Conservation (phyloP, 92 coral and sea anemone genomes). For the Zoanthus sociatus region DNA sequence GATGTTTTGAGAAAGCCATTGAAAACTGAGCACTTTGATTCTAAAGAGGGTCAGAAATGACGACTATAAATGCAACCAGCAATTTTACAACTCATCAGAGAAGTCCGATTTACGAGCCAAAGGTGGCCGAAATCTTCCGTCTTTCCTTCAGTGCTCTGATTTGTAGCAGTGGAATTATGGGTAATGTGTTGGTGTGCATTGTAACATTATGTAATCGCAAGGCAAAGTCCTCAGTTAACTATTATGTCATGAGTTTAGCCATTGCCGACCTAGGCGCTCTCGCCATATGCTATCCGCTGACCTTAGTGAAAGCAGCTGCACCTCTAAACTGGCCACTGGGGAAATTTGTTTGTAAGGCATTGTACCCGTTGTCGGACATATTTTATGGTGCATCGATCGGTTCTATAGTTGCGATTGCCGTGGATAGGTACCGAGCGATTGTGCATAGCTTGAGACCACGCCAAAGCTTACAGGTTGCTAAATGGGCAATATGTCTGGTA, state of each 20-base stretch:
- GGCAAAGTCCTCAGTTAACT: constrained; percentile 76
- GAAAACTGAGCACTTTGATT: neutral
- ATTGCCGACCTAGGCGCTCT: constrained; percentile 84
- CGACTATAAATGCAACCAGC: neutral
- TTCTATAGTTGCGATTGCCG: constrained; percentile 90
- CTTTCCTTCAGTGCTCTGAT: constrained; percentile 79
- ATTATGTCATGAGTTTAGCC: constrained; percentile 82
- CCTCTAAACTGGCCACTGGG: constrained; percentile 90
- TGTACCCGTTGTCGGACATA: constrained; percentile 86
- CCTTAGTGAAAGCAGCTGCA: constrained; percentile 79
- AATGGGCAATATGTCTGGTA: constrained; percentile 79
- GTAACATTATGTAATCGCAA: constrained; percentile 73
- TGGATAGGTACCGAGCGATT: constrained; percentile 86
- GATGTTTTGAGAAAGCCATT: neutral
- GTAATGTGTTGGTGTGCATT: constrained; percentile 80
- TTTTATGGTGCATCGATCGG: constrained; percentile 92
- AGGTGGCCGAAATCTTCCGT: constrained; percentile 71
- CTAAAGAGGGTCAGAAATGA: neutral
- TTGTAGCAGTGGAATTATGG: constrained; percentile 81
- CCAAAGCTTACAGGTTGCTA: constrained; percentile 72
- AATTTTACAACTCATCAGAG: constrained; percentile 3
- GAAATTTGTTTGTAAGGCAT: constrained; percentile 69
- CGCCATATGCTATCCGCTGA: constrained; percentile 82
- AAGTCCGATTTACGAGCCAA: constrained; percentile 61
- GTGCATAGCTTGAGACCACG: constrained; percentile 83